Base-by-base conservation (phyloP, 2,797 vertebrate species). In the Manis crassicaudata region DNA sequence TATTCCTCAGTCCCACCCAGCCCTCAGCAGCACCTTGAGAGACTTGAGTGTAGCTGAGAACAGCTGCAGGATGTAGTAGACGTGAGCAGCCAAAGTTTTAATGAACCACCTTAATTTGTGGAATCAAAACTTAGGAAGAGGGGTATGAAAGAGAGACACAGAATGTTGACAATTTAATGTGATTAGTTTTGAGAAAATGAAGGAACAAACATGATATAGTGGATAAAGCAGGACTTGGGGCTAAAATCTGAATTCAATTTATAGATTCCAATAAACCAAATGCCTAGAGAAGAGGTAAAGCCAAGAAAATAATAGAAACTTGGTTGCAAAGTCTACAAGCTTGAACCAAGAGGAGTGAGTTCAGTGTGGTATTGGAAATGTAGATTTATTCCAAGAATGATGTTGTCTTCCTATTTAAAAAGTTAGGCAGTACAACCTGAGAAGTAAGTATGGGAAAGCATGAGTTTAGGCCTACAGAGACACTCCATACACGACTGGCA, bases 161-260 rank as follows among this genome's bases (percentile, higher is more conserved):
- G 72, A 88, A 68, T 88, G 58, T 67, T 29, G 37, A 94, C 75
- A n/a, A 88, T 79, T 90, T 88, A 79, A 86, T 46, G n/a, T 79
- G 50, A 20, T 56, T 72, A 50, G 5, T 77, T 79, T 88, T 92
- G 35, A 82, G 83, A 79, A 80, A 72, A 92, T 27, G 7, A 95
- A 75, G 76, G 50, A 67, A 94, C 10, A 43, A 88, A 76, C 52
- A 25, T 50, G 35, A 77, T 84, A 67, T 1, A 65, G 56, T 77
- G 56, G 43, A 72, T 25, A 63, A 80, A 35, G 17, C 58, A 40
- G 56, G 29, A 88, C 65, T 68, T 91, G 7, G n/a, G 70, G 29
- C 37, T 85, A 90, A 96, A 79, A 58, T 80, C n/a, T 21, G 50
- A 92, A 43, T 73, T 68, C 92, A 92, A 70, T 95, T 76, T 92